Evolutionary conservation across 64 coral and sea anemone genomes (phyloP).

Genomic region (Catalaphyllia jardinei): DNA sequence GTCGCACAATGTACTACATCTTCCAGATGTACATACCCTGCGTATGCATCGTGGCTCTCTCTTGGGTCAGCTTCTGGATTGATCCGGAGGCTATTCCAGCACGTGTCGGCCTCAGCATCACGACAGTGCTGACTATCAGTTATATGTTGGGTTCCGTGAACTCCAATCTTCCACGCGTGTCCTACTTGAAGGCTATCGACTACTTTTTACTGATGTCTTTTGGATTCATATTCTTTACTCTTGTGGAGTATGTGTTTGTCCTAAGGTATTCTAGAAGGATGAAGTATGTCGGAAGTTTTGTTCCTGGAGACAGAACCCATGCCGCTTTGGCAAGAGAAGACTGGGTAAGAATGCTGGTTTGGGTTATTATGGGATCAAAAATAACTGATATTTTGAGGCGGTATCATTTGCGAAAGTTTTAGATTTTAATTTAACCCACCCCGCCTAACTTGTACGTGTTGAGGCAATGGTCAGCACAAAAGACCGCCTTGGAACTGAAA

Average conservation of each 20-base stretch:
- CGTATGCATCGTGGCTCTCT: slow-evolving; percentile 89
- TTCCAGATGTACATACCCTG: slow-evolving; percentile 96
- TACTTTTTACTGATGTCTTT: slow-evolving; percentile 87
- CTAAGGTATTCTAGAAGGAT: slow-evolving; percentile 76
- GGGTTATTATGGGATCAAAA: not conserved
- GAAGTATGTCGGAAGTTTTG: slow-evolving; percentile 82
- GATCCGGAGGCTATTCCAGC: slow-evolving; percentile 89
- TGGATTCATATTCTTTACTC: slow-evolving; percentile 91
- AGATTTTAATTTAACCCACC: too few relatives aligned
- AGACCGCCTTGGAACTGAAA: too few relatives aligned
- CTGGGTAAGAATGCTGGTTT: slow-evolving; percentile 34
- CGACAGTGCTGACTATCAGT: slow-evolving; percentile 89
- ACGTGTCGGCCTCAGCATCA: slow-evolving; percentile 90
- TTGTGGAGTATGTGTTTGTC: slow-evolving; percentile 90
- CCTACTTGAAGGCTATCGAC: slow-evolving; percentile 93
- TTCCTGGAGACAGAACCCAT: slow-evolving; percentile 47
- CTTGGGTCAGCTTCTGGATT: slow-evolving; percentile 98
- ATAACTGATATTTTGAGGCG: not conserved
- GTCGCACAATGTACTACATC: slow-evolving; percentile 91
- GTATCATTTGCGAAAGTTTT: not conserved
- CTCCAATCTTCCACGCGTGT: slow-evolving; percentile 86
- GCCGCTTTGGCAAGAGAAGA: slow-evolving; percentile 34
- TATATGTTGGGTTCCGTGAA: slow-evolving; percentile 97
- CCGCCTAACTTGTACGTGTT: too few relatives aligned
- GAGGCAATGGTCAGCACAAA: too few relatives aligned